phyloP scores from a whole-genome alignment of 2,113 vertebrate genomes.

The Elanus axillaris region DNA sequence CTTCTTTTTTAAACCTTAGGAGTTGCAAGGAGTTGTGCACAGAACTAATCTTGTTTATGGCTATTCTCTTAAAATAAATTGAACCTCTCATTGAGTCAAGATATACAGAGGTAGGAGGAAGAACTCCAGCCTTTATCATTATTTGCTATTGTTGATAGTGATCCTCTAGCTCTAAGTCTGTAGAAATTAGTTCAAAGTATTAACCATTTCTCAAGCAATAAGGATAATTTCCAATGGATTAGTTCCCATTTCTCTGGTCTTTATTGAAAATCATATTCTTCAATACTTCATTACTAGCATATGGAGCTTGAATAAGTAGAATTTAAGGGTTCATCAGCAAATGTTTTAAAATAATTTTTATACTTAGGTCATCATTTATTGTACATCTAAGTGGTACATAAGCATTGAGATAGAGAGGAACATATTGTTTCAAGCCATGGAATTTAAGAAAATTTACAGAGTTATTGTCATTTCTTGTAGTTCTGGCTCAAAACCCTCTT shows the following conservation, averaged over 20 bases:
- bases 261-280: neutral
- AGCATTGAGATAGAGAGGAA: neutral
- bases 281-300: neutral
- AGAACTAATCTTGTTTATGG: neutral
- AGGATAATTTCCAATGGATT: neutral
- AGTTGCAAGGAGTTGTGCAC: neutral
- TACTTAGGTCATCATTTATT: neutral
- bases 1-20: neutral
- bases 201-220: neutral
- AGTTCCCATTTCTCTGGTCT: neutral
- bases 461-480: neutral
- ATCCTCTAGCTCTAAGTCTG: neutral
- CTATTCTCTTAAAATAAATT: neutral
- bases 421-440: neutral
- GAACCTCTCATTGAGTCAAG: neutral
- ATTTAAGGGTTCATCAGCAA: neutral
- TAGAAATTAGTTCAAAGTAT: neutral
- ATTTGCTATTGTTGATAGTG: neutral
- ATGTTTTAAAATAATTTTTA: neutral
- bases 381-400: neutral
- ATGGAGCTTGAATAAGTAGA: neutral
- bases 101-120: neutral
- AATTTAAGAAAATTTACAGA: neutral
- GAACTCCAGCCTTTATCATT: neutral
- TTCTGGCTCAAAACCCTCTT: rapidly evolving